Conservation (phyloP, 2,888 invertebrate genomes). For the Xanthia togata region DNA sequence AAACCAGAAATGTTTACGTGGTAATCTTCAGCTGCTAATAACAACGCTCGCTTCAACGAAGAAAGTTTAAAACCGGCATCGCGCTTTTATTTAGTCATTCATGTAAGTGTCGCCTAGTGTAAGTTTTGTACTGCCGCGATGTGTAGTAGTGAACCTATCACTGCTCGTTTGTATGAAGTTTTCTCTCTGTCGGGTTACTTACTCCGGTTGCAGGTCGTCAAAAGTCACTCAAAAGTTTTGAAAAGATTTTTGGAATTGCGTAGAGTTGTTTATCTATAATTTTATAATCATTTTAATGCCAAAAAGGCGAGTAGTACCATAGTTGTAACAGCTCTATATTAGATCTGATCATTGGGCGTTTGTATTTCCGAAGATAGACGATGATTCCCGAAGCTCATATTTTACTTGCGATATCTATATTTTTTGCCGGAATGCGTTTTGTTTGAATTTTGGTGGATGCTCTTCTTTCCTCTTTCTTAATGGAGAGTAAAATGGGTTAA, state of each 20-base stretch:
- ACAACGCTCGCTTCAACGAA: not conserved
- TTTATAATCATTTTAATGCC: not conserved
- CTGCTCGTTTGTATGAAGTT: too few species aligned
- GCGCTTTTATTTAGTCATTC: too few species aligned
- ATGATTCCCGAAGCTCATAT: not conserved
- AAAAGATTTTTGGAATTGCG: not conserved
- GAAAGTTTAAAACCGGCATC: not conserved
- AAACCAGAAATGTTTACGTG: not conserved
- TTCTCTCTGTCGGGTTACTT: not conserved
- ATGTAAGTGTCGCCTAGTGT: too few species aligned
- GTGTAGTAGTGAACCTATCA: too few species aligned
- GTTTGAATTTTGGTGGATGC: not conserved
- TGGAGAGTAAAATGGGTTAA: conserved; percentile 15
- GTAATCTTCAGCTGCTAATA: too few species aligned
- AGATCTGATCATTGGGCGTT: not conserved
- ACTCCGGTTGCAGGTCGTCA: not conserved
- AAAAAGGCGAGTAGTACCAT: not conserved
- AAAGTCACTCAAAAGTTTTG: not conserved
- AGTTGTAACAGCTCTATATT: not conserved
- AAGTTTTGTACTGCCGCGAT: too few species aligned
- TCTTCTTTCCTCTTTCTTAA: not conserved
- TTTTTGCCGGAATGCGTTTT: not conserved
- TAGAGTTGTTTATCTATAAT: not conserved
- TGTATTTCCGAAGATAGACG: not conserved
- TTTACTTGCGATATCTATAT: not conserved